A percentile compares a stretch with the other conserved stretches of the same genome.
Evolutionary conservation across 2,888 invertebrate genomes (phyloP).

Genomic region (Cephalotes varians): DNA sequence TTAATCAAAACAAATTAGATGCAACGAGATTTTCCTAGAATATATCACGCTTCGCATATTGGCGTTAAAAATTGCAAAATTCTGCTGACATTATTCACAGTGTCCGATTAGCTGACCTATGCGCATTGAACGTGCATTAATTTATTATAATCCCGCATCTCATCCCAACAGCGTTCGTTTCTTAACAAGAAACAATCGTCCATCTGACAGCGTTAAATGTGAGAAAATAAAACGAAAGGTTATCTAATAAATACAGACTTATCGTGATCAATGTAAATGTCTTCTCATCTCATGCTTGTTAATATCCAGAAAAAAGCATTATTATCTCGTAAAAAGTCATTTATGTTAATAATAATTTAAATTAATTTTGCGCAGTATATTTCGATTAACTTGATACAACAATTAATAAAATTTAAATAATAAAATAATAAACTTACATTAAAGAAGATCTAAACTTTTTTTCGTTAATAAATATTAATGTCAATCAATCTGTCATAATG

Average conservation of each 20-base stretch:
- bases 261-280: slow-evolving; percentile 24
- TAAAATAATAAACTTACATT: neutral
- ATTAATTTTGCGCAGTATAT: neutral
- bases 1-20: neutral
- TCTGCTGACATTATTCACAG: slow-evolving; percentile 52
- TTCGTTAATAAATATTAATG: slow-evolving; percentile 1
- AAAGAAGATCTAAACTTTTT: neutral
- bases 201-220: slow-evolving; percentile 8
- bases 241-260: slow-evolving; percentile 36
- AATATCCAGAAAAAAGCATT: slow-evolving; percentile 7
- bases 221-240: slow-evolving; percentile 48
- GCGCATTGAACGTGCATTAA: slow-evolving; percentile 38
- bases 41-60: neutral
- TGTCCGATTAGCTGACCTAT: slow-evolving; percentile 50
- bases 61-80: neutral
- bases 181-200: slow-evolving; percentile 9
- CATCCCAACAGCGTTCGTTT: slow-evolving; percentile 4
- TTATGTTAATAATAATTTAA: neutral
- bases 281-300: neutral
- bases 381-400: neutral
- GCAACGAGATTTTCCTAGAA: neutral
- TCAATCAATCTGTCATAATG: neutral
- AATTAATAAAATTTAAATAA: neutral
- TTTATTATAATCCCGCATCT: slow-evolving; percentile 46
- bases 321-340: neutral